Evolutionary conservation across 2,888 invertebrate species (phyloP).

Genomic region (Mesorhabditis belari): DNA sequence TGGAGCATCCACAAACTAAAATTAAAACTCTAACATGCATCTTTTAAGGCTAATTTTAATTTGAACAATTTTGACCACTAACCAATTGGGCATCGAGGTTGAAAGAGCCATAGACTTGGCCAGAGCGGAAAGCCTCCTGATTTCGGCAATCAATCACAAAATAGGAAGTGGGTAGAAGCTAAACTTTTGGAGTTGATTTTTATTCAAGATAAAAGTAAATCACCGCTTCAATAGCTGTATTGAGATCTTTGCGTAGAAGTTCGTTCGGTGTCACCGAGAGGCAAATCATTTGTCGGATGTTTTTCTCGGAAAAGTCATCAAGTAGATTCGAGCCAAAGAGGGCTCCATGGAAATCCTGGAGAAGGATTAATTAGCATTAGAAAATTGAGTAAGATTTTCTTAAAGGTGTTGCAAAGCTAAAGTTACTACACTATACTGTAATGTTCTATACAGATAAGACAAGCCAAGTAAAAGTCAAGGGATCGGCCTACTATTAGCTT

Average conservation of each 20-base stretch:
- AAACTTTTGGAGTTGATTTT: background rate
- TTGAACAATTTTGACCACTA: constrained; percentile 20
- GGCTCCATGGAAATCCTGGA: constrained; percentile 58
- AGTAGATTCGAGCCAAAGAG: constrained; percentile 56
- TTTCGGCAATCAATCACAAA: constrained; percentile 87
- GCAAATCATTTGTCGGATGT: constrained; percentile 65
- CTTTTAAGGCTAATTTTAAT: background rate
- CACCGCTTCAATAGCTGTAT: constrained; percentile 18
- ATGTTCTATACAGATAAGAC: background rate
- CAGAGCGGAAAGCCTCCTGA: constrained; percentile 89
- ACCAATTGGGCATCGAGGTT: constrained; percentile 89
- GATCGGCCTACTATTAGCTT: too few relatives aligned
- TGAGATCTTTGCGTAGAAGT: constrained; percentile 66
- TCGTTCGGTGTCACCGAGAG: constrained; percentile 91
- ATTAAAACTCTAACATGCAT: background rate
- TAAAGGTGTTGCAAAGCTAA: background rate
- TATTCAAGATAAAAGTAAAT: background rate
- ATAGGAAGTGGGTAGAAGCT: constrained; percentile 5
- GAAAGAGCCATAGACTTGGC: constrained; percentile 92
- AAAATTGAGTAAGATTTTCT: background rate
- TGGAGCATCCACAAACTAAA: constrained; percentile 86
- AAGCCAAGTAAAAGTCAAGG: background rate
- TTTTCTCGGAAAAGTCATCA: constrained; percentile 40
- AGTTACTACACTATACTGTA: background rate
- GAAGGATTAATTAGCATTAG: background rate